phyloP scores from a whole-genome alignment of 2,113 vertebrate species.

The Ptilorrhoa leucosticta region DNA sequence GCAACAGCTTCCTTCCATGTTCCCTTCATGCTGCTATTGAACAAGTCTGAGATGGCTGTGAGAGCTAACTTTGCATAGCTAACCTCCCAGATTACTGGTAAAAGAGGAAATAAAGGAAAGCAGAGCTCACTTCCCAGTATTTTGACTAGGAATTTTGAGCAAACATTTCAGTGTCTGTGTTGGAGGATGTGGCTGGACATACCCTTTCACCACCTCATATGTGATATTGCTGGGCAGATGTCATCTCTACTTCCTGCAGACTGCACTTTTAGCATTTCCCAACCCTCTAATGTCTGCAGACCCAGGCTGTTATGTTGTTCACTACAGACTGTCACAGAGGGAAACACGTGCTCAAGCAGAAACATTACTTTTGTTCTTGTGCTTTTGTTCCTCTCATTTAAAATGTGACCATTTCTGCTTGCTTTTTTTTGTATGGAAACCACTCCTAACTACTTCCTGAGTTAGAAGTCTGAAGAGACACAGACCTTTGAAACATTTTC shows the following conservation, averaged over 20 bases:
- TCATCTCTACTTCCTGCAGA: neutral
- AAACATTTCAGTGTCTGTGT: neutral
- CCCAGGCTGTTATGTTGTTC: neutral
- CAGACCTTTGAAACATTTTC: neutral
- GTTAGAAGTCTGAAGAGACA: slow-evolving; percentile 6
- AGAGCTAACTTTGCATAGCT: neutral
- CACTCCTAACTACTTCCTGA: neutral
- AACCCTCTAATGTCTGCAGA: neutral
- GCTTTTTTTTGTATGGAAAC: neutral
- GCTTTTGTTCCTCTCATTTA: neutral
- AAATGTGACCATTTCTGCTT: neutral
- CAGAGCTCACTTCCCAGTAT: neutral
- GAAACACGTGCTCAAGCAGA: neutral
- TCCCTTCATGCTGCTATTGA: neutral
- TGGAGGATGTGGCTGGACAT: neutral
- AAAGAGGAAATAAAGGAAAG: neutral
- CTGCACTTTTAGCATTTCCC: neutral
- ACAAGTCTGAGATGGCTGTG: neutral
- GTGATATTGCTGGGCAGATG: neutral
- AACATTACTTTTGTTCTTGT: neutral
- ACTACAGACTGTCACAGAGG: neutral
- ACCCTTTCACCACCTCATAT: neutral
- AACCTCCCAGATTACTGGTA: neutral
- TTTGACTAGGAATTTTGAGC: neutral
- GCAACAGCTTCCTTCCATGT: neutral